A percentile compares a stretch with the other conserved stretches of the same genome.
Evolutionary conservation across 2,113 vertebrate species (phyloP).

Genomic region (Pluvialis apricaria): DNA sequence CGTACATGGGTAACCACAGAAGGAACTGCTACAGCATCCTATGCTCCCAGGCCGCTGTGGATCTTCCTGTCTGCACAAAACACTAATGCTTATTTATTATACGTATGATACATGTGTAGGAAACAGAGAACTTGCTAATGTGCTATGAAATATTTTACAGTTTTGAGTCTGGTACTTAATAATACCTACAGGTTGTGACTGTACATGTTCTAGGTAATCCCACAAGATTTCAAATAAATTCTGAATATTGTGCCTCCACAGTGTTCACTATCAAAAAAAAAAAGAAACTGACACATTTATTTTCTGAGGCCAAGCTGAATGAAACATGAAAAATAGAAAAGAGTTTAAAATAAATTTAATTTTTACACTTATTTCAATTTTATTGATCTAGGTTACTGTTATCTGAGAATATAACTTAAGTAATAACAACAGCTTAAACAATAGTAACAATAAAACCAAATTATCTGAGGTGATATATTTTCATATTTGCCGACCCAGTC

Average conservation of each 20-base stretch:
- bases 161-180: neutral
- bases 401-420: neutral
- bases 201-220: neutral
- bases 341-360: neutral
- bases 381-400: neutral
- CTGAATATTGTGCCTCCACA: neutral
- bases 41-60: neutral
- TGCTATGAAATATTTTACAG: neutral
- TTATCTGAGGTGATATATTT: neutral
- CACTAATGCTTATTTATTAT: neutral
- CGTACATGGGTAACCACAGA: neutral
- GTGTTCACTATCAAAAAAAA: neutral
- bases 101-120: fast-evolving
- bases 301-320: neutral
- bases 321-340: neutral
- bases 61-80: neutral
- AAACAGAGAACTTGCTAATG: neutral
- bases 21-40: neutral
- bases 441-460: neutral
- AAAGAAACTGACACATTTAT: neutral
- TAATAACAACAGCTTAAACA: neutral
- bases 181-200: neutral
- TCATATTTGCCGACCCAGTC: neutral
- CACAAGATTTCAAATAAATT: neutral
- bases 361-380: neutral